These are phyloP conservation scores for Callinectes sapidus DNA, from an alignment of 2,888 invertebrate genomes.

Conservation along the genomic window DNA sequence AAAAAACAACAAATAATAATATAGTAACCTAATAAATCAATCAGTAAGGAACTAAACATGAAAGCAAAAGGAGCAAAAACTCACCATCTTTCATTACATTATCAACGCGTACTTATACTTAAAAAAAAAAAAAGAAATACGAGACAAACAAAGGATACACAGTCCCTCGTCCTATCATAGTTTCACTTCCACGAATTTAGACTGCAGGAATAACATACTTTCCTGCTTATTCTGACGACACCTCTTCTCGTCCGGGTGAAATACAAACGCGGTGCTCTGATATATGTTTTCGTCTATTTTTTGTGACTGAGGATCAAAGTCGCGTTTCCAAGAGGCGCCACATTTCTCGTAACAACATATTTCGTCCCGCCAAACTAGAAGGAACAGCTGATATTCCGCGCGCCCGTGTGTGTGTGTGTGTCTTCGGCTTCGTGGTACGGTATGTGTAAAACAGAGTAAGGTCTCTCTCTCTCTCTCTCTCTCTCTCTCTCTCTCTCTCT, in stretches of 20 bases:
- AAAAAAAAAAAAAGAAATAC: too few relatives aligned
- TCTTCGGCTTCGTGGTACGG: neutral
- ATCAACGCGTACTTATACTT: too few relatives aligned
- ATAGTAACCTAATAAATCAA: too few relatives aligned
- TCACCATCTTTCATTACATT: too few relatives aligned
- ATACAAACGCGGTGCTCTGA: neutral
- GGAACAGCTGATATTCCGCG: neutral
- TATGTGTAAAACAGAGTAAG: neutral
- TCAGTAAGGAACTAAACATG: too few relatives aligned
- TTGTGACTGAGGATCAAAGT: neutral
- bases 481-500: conserved; percentile 25
- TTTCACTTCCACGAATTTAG: neutral
- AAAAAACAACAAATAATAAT: too few relatives aligned
- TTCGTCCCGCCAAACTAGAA: neutral
- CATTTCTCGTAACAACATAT: neutral
- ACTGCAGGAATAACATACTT: neutral
- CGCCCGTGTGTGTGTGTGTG: neutral
- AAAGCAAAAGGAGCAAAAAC: too few relatives aligned
- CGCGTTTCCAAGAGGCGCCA: neutral
- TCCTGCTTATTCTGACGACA: neutral
- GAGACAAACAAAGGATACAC: neutral
- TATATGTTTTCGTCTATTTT: neutral
- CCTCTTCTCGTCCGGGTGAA: neutral
- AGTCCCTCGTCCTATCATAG: neutral
- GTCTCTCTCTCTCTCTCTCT: conserved; percentile 9